Percentiles rank a stretch among this genome's conserved stretches.
Conservation (phyloP, 2,888 invertebrate species). For the Lasioglossum lativentre region DNA sequence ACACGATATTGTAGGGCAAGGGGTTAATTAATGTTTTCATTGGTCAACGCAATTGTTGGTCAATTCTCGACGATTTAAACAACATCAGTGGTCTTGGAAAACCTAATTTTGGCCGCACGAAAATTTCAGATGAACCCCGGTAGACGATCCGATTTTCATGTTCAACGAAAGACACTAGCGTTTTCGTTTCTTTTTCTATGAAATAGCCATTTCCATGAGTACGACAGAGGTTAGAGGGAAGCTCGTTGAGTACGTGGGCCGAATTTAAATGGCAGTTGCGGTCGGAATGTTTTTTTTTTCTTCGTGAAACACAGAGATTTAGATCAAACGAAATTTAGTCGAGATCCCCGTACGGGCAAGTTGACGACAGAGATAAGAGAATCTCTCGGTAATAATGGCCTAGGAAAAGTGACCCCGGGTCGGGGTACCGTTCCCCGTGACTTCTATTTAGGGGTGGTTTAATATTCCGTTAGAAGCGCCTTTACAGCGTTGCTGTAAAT, state of each 20-base stretch:
- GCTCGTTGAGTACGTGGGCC: constrained; percentile 32
- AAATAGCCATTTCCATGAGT: background rate
- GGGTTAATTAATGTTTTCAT: no score
- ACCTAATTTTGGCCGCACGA: no score
- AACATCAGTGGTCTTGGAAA: no score
- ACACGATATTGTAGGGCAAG: no score
- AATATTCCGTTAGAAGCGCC: background rate
- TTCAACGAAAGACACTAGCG: background rate
- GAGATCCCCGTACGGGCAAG: background rate
- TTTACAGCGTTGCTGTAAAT: background rate
- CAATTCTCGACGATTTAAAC: no score
- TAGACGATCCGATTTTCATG: background rate
- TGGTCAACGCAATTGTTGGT: no score
- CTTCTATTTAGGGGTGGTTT: background rate
- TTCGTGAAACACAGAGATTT: constrained; percentile 20
- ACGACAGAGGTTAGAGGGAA: background rate
- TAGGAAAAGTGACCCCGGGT: background rate
- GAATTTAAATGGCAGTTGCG: constrained; percentile 37
- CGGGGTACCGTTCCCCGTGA: background rate
- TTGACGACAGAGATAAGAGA: background rate
- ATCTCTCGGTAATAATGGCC: background rate
- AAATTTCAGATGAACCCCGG: background rate
- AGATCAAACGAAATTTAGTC: constrained; percentile 32
- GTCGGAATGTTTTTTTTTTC: background rate
- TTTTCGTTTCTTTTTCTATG: background rate